Conservation (phyloP, 35 echinoderm and acorn worm genomes). For the Holothuria glaberrima region DNA sequence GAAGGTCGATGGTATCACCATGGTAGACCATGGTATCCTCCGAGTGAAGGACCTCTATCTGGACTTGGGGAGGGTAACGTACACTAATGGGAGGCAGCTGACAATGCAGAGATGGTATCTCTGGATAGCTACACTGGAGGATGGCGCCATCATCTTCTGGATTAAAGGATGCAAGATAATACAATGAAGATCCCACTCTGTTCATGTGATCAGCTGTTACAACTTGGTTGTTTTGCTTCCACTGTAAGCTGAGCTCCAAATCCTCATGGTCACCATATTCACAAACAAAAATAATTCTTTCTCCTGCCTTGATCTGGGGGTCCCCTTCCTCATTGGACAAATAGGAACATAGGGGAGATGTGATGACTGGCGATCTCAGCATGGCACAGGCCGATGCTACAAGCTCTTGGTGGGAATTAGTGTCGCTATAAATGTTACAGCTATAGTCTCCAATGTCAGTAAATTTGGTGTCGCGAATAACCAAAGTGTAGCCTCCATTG, state of each 20-base stretch:
- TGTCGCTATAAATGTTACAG: not conserved
- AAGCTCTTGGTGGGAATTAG: not conserved
- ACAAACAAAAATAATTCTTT: conserved; percentile 4
- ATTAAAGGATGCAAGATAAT: not conserved
- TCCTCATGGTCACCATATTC: not conserved
- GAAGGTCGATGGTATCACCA: not conserved
- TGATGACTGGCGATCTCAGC: not conserved
- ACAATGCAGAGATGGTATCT: conserved; percentile 9
- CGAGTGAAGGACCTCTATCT: not conserved
- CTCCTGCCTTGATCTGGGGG: not conserved
- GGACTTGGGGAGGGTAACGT: not conserved
- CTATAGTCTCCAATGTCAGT: conserved; percentile 20
- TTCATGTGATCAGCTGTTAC: not conserved
- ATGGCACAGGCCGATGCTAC: not conserved
- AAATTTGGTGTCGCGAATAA: not conserved
- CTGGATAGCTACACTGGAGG: conserved; percentile 15
- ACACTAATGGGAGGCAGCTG: not conserved
- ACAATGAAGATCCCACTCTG: not conserved
- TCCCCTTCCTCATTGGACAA: not conserved
- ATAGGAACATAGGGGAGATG: not conserved
- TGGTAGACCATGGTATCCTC: not conserved
- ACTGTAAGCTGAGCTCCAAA: not conserved
- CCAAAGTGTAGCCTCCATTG: conserved; percentile 2
- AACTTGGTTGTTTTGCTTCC: not conserved
- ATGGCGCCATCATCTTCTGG: not conserved